Base-by-base conservation (phyloP, 2,888 invertebrate genomes). In the Phorcus lineatus region DNA sequence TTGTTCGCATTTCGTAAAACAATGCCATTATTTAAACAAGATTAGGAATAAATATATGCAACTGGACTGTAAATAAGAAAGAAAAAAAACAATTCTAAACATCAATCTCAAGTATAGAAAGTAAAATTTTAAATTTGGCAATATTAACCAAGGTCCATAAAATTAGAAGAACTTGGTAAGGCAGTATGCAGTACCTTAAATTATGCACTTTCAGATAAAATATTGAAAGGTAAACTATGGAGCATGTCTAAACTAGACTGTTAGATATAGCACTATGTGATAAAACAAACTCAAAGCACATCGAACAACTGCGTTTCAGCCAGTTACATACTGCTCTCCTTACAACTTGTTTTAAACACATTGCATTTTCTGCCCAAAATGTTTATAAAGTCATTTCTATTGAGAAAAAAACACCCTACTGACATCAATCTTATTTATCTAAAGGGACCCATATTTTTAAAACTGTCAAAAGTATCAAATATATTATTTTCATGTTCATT, bases 11-110 rank as follows among this genome's bases (percentile, higher is more conserved):
- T 70, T 19, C 19, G 36, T 70, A 70, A 70, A 70, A 36, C 36
- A 36, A 70, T 70, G 70, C 70, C 70, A 70, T 70, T 62, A 62
- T 62, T n/a, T 70, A 70, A 70, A 70, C 36, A 31, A 70, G n/a
- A 19, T 31, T 70, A 70, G 70, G 36, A 40, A 70, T 70, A 70
- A 70, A 70, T 40, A 62, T 62, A 70, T 70, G 70, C 70, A 70
- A 70, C 70, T 70, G 70, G 70, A 70, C 28, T 70, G 36, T 70
- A 70, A 70, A 70, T 70, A 70, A 47, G 47, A 47, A 40, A 47
- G 13, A 47, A 47, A 47, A 70, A 70, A 70, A 22, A 31, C 24
- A 28, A 70, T 70, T 70, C 40, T 36, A 70, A 36, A 36, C 19
- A 36, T 36, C n/a, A 70, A 70, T 70, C 70, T 70, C 70, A 70